Percentiles rank a stretch among this genome's conserved stretches.
These are phyloP conservation scores for Novumbra hubbsi DNA, from an alignment of 2,797 vertebrate species.

Conservation along the genomic window DNA sequence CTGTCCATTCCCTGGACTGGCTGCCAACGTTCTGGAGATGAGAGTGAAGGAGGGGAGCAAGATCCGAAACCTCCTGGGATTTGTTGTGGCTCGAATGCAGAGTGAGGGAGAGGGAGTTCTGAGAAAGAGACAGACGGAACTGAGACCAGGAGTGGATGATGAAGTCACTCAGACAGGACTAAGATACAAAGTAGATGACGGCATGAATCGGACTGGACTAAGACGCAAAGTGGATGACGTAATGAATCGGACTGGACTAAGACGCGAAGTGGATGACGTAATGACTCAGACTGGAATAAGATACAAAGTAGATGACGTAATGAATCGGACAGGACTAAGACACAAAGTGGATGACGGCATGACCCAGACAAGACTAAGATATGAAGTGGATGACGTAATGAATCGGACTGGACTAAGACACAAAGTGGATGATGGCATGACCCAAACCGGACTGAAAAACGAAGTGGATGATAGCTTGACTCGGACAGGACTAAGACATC, in stretches of 20 bases:
- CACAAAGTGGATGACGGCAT: background rate
- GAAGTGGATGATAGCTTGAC: no score
- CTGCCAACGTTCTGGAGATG: constrained; percentile 82
- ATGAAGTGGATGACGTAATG: no score
- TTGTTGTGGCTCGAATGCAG: constrained; percentile 83
- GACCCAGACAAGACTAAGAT: no score
- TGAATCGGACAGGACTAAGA: background rate
- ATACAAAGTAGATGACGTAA: background rate
- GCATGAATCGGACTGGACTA: no score
- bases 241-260: background rate
- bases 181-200: background rate
- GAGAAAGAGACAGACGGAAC: constrained; percentile 36
- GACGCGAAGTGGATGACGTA: background rate
- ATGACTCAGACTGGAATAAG: background rate
- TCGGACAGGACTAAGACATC: no score
- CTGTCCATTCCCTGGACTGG: constrained; percentile 77
- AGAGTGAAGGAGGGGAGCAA: constrained; percentile 93
- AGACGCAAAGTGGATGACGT: no score
- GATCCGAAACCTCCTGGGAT: constrained; percentile 89
- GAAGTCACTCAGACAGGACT: background rate
- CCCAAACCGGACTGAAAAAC: no score
- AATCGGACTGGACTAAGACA: no score
- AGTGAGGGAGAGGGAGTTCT: constrained; percentile 39
- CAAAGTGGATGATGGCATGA: no score
- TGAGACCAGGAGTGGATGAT: constrained; percentile 37